Evolutionary conservation across 2,797 vertebrate genomes (phyloP).

Genomic region (Hoplostethus atlanticus): DNA sequence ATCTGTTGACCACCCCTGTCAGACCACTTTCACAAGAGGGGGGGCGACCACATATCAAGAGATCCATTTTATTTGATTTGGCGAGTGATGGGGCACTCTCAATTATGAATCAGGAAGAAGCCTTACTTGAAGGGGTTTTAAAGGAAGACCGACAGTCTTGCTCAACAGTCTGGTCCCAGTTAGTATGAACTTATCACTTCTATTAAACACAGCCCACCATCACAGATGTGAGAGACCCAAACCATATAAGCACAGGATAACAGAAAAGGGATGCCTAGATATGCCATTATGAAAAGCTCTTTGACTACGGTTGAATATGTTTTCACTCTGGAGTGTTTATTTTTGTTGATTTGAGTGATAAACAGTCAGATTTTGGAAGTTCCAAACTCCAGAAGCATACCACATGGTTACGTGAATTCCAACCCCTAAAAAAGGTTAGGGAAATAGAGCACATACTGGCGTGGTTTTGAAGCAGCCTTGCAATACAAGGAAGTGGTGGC

Average conservation of each 20-base stretch:
- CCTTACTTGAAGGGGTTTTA: slow-evolving; percentile 46
- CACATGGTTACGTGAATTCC: slow-evolving; percentile 82
- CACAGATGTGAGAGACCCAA: slow-evolving; percentile 50
- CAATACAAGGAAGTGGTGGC: slow-evolving; percentile 86
- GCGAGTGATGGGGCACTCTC: slow-evolving; percentile 34
- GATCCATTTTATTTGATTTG: slow-evolving; percentile 63
- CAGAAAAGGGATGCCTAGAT: slow-evolving; percentile 37
- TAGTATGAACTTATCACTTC: slow-evolving; percentile 64
- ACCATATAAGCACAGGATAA: slow-evolving; percentile 31
- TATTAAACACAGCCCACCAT: slow-evolving; percentile 57
- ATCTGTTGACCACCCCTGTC: slow-evolving; percentile 62
- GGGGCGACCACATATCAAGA: slow-evolving; percentile 54
- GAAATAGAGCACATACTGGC: slow-evolving; percentile 77
- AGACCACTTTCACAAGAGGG: slow-evolving; percentile 40
- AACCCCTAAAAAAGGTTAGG: slow-evolving; percentile 69
- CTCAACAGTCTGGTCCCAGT: slow-evolving; percentile 60
- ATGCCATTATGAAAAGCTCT: slow-evolving; percentile 47
- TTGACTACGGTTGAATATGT: slow-evolving; percentile 47
- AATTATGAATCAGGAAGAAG: slow-evolving; percentile 66
- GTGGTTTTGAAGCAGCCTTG: slow-evolving; percentile 82
- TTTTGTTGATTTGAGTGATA: slow-evolving; percentile 75
- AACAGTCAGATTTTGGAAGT: slow-evolving; percentile 73
- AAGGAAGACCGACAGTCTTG: slow-evolving; percentile 55
- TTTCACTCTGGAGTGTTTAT: slow-evolving; percentile 64
- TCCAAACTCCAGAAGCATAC: slow-evolving; percentile 76